Conservation (phyloP, 2,888 invertebrate genomes). For the Yponomeuta sedellus region DNA sequence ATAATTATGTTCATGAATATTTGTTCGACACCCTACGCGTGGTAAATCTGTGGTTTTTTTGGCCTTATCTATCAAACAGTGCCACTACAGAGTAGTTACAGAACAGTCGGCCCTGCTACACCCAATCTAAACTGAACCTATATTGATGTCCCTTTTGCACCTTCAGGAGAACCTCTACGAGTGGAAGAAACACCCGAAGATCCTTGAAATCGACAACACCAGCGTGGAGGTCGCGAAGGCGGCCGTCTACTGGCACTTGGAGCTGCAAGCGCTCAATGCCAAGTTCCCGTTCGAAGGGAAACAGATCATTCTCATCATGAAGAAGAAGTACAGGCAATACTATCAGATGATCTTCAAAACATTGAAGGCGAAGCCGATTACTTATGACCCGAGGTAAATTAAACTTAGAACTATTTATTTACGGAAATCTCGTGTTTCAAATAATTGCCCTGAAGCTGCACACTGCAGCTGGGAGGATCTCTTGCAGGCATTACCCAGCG, state of each 20-base stretch:
- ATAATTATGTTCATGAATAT: too few relatives aligned
- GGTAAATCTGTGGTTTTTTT: too few relatives aligned
- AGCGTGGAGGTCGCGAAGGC: slow-evolving; percentile 65
- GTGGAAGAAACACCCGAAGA: slow-evolving; percentile 67
- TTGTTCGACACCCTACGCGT: too few relatives aligned
- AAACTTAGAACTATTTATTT: background rate
- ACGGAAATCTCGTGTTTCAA: too few relatives aligned
- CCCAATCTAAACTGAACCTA: background rate
- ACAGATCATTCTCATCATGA: slow-evolving; percentile 67
- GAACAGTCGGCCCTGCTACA: too few relatives aligned
- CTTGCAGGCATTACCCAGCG: too few relatives aligned
- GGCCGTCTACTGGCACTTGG: slow-evolving; percentile 62
- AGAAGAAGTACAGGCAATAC: slow-evolving; percentile 67
- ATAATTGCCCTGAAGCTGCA: too few relatives aligned
- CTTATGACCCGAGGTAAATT: slow-evolving; percentile 63
- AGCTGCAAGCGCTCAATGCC: slow-evolving; percentile 45
- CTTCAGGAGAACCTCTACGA: slow-evolving; percentile 64
- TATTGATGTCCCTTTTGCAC: background rate
- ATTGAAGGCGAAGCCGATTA: slow-evolving; percentile 62
- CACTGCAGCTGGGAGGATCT: too few relatives aligned
- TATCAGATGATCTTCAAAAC: slow-evolving; percentile 70
- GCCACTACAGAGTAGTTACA: too few relatives aligned
- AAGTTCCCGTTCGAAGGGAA: slow-evolving; percentile 66
- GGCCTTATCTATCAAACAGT: too few relatives aligned
- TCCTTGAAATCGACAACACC: slow-evolving; percentile 61